These are phyloP conservation scores for Canis aureus DNA, from an alignment of 2,113 vertebrate genomes.

Conservation along the genomic window DNA sequence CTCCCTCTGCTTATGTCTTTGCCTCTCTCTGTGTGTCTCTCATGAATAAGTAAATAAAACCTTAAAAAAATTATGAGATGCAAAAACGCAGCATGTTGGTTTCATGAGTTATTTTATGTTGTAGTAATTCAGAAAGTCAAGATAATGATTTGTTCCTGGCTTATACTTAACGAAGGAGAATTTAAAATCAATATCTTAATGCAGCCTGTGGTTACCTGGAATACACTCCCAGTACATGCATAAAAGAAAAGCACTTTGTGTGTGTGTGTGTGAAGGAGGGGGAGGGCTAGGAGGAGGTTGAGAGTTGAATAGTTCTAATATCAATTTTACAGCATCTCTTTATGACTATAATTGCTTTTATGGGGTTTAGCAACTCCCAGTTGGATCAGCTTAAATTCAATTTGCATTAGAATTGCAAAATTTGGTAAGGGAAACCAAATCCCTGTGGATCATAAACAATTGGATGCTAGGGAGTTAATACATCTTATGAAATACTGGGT, in stretches of 20 bases:
- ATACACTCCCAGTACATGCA: neutral
- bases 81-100: neutral
- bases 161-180: neutral
- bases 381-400: constrained; percentile 50
- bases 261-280: neutral
- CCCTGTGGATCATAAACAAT: constrained; percentile 1
- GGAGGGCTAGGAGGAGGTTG: neutral
- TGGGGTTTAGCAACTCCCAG: constrained; percentile 5
- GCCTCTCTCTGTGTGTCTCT: too few species aligned
- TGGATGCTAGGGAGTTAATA: neutral
- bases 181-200: constrained; percentile 42
- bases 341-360: constrained; percentile 45
- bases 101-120: neutral
- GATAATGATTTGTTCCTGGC: neutral
- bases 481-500: neutral
- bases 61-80: neutral
- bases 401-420: constrained; percentile 51
- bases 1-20: too few species aligned
- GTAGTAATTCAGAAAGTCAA: neutral
- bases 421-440: neutral
- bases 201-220: neutral
- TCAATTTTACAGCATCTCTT: constrained; percentile 54
- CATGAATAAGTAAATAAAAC: too few species aligned
- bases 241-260: neutral
- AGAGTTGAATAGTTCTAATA: neutral